phyloP scores from a whole-genome alignment of 2,113 vertebrate species.

The Hoplias malabaricus region DNA sequence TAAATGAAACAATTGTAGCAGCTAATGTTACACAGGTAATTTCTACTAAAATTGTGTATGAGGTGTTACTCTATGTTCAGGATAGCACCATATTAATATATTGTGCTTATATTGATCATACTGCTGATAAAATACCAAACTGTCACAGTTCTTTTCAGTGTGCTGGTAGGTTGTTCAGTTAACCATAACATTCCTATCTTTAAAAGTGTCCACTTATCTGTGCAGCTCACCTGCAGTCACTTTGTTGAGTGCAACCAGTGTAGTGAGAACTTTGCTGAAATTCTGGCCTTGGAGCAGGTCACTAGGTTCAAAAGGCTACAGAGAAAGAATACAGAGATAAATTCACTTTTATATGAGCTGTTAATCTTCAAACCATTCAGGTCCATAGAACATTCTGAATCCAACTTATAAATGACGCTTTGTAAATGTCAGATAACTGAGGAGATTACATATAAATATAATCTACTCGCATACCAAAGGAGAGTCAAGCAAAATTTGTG shows the following conservation, averaged over 20 bases:
- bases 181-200: not conserved
- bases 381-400: not conserved
- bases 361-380: not conserved
- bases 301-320: slow-evolving; percentile 94
- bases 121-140: no score
- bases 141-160: not conserved
- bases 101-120: no score
- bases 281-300: slow-evolving; percentile 96
- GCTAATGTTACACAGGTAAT: not conserved
- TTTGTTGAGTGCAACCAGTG: slow-evolving; percentile 94
- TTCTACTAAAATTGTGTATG: not conserved
- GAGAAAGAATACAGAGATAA: slow-evolving; percentile 34
- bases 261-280: slow-evolving; percentile 93
- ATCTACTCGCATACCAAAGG: no score
- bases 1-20: not conserved
- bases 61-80: not conserved
- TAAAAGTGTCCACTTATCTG: not conserved
- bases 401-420: not conserved
- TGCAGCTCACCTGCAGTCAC: slow-evolving; percentile 89
- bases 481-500: no score
- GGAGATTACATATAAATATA: no score
- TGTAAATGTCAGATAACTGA: not conserved
- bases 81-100: not conserved
- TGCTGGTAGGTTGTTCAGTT: not conserved
- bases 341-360: not conserved